Percentiles rank a stretch among this genome's conserved stretches.
Conservation (phyloP, 1,140 invertebrate species). For the Agrypnia vestita region DNA sequence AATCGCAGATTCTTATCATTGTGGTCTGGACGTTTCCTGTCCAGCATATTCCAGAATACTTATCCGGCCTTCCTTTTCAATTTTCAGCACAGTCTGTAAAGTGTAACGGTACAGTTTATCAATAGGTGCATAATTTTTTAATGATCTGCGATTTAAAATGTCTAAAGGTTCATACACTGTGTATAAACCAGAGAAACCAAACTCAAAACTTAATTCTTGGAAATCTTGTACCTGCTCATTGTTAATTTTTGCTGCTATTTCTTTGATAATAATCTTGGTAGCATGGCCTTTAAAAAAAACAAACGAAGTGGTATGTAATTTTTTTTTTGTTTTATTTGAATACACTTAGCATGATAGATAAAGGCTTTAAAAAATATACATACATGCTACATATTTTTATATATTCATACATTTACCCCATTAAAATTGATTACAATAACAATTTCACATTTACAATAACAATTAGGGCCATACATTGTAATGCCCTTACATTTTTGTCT, state of each 20-base stretch:
- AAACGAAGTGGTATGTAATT: conserved; percentile 1
- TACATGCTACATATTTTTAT: no score
- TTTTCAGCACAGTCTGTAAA: neutral
- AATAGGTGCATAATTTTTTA: neutral
- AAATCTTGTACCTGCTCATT: conserved; percentile 44
- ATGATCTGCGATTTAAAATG: conserved; percentile 26
- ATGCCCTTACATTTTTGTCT: no score
- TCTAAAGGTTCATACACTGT: conserved; percentile 41
- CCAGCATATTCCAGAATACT: neutral
- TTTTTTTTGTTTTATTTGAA: conserved; percentile 24
- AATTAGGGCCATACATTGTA: no score
- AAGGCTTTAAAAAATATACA: no score
- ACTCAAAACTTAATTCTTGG: conserved; percentile 38
- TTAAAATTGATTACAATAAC: no score
- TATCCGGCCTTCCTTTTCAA: neutral
- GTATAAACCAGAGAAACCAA: conserved; percentile 25
- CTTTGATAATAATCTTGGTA: conserved; percentile 41
- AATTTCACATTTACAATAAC: no score
- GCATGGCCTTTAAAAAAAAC: conserved; percentile 24
- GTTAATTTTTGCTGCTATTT: conserved; percentile 43
- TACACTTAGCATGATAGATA: no score
- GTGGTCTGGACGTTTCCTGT: conserved; percentile 34
- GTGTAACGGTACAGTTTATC: neutral
- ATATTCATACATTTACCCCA: no score
- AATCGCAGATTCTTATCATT: conserved; percentile 36